Percentiles rank a stretch among this genome's conserved stretches.
These are phyloP conservation scores for Iphiclides podalirius DNA, from an alignment of 2,888 invertebrate species.

Conservation along the genomic window DNA sequence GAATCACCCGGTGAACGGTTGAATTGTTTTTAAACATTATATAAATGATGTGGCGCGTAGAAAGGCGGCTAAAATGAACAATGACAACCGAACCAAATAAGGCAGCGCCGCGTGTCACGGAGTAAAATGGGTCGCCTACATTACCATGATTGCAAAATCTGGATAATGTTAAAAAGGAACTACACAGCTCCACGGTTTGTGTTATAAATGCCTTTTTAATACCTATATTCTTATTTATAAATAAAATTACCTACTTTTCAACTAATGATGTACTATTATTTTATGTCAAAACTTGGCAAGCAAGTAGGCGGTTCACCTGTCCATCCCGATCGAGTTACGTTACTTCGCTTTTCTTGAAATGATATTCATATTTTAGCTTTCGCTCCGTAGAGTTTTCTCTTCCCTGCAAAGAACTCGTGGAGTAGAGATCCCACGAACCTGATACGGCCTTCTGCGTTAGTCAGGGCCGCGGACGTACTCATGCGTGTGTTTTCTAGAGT, in stretches of 20 bases:
- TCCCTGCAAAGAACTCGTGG: no score
- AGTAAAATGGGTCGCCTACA: conserved; percentile 24
- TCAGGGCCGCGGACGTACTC: no score
- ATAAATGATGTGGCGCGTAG: conserved; percentile 12
- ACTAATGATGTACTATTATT: no score
- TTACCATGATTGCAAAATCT: conserved; percentile 22
- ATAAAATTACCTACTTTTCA: neutral
- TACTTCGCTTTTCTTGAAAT: neutral
- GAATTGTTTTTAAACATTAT: conserved; percentile 16
- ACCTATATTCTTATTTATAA: conserved; percentile 19
- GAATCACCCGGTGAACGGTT: neutral
- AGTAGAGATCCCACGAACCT: no score
- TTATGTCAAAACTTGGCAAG: no score
- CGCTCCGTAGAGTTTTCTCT: neutral
- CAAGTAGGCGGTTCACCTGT: no score
- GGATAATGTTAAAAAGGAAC: conserved; percentile 15
- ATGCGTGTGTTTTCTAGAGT: no score
- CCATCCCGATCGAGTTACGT: no score
- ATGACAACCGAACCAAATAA: conserved; percentile 26
- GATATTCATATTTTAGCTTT: neutral
- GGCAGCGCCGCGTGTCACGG: conserved; percentile 14
- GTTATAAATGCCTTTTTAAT: no score
- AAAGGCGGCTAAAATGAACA: conserved; percentile 20
- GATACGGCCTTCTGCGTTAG: no score
- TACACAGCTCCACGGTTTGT: no score